A percentile compares a stretch with the other conserved stretches of the same genome.
phyloP scores from a whole-genome alignment of 2,888 invertebrate genomes.

The Helobdella robusta region DNA sequence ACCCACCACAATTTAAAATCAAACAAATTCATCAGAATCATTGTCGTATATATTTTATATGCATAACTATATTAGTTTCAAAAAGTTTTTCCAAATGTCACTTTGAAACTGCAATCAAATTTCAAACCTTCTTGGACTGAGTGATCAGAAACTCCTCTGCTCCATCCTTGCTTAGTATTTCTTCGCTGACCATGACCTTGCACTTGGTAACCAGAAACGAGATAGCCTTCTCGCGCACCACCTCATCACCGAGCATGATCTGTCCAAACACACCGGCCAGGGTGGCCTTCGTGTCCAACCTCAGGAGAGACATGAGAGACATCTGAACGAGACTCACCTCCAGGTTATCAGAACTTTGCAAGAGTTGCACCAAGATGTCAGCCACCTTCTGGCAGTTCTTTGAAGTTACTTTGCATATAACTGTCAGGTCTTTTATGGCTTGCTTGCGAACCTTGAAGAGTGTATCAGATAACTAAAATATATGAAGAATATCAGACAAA shows the following conservation, averaged over 20 bases:
- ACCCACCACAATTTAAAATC: too few species aligned
- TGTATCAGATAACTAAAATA: background rate
- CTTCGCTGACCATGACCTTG: constrained; percentile 66
- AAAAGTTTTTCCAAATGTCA: too few species aligned
- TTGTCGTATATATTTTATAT: too few species aligned
- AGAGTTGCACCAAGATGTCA: constrained; percentile 78
- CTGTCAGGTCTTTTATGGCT: constrained; percentile 81
- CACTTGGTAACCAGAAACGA: constrained; percentile 77
- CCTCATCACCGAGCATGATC: constrained; percentile 59
- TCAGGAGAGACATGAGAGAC: constrained; percentile 66
- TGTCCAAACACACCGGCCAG: constrained; percentile 63
- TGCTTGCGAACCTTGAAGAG: constrained; percentile 72
- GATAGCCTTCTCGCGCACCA: constrained; percentile 73
- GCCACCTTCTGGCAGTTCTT: constrained; percentile 76
- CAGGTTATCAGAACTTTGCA: constrained; percentile 67
- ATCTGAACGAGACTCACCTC: constrained; percentile 76
- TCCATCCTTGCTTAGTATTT: constrained; percentile 51
- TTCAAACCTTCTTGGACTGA: constrained; percentile 25
- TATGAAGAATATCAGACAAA: too few species aligned
- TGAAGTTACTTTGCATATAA: constrained; percentile 72
- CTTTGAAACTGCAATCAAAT: too few species aligned
- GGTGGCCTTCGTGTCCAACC: constrained; percentile 41
- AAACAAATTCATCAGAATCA: too few species aligned
- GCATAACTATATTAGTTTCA: too few species aligned
- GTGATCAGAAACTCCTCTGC: constrained; percentile 23